Conservation (phyloP, 1,140 invertebrate genomes). For the Xylocopa sonorina region DNA sequence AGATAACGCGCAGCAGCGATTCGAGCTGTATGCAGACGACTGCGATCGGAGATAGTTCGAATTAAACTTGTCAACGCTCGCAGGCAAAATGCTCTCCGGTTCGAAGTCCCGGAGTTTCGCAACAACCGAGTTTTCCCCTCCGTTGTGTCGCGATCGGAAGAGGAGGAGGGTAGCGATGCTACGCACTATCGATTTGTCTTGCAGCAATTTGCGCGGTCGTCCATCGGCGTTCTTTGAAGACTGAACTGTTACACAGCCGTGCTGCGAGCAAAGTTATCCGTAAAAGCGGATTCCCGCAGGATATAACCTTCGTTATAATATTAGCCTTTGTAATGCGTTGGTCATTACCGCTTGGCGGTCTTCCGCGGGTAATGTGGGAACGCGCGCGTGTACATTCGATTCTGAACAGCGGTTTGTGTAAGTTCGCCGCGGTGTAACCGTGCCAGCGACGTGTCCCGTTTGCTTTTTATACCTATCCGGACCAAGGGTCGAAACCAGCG, state of each 20-base stretch:
- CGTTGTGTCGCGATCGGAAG: neutral
- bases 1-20: neutral
- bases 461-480: neutral
- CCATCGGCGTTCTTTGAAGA: conserved; percentile 13
- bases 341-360: conserved; percentile 16
- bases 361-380: neutral
- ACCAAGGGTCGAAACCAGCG: neutral
- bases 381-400: no score
- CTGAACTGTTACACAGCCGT: no score
- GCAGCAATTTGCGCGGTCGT: neutral
- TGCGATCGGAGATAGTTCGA: neutral
- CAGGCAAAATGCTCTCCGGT: no score
- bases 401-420: neutral
- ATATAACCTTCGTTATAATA: conserved; percentile 40
- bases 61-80: neutral
- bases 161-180: neutral
- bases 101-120: neutral
- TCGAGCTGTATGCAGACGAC: neutral
- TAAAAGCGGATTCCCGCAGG: conserved; percentile 13
- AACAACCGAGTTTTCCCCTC: neutral
- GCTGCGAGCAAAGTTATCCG: neutral
- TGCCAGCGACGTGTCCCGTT: neutral
- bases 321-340: conserved; percentile 30
- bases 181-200: conserved; percentile 3
- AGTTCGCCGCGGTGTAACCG: neutral